phyloP scores from a whole-genome alignment of 2,797 vertebrate genomes.

The Sphenopsis melanotis region DNA sequence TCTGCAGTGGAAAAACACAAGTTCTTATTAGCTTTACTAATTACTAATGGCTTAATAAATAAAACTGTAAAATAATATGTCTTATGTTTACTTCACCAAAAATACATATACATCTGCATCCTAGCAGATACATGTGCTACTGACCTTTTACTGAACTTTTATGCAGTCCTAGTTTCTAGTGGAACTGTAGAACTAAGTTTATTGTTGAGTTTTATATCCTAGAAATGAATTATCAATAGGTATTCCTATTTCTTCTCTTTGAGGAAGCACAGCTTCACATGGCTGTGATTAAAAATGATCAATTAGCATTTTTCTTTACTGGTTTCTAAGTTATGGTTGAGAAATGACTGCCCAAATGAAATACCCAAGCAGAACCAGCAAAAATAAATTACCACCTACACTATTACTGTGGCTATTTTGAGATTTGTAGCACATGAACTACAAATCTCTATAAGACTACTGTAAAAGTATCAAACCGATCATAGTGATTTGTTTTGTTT shows the following conservation, averaged over 20 bases:
- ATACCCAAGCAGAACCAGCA: not conserved
- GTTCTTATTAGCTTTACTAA: not conserved
- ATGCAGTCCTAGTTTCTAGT: not conserved
- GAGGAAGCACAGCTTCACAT: not conserved
- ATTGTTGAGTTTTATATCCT: not conserved
- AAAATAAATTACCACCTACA: not conserved
- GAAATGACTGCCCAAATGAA: not conserved
- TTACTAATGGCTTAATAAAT: not conserved
- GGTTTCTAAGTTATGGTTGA: not conserved
- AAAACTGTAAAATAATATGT: not conserved
- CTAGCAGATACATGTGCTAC: fast-evolving
- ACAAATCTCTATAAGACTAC: not conserved
- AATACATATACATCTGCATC: not conserved
- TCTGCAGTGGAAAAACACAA: not conserved
- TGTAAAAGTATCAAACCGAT: not conserved
- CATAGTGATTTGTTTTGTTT: not conserved
- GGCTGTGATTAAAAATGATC: not conserved
- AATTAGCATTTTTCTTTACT: not conserved
- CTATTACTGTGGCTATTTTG: not conserved
- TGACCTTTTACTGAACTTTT: not conserved
- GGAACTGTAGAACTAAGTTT: not conserved
- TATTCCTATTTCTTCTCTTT: not conserved
- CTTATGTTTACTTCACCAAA: not conserved
- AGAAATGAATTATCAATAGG: not conserved
- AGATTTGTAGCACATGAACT: not conserved